Evolutionary conservation across 2,797 vertebrate species (phyloP), one percentile per base, ranked within the genome.

Genomic region (Peromyscus eremicus): DNA sequence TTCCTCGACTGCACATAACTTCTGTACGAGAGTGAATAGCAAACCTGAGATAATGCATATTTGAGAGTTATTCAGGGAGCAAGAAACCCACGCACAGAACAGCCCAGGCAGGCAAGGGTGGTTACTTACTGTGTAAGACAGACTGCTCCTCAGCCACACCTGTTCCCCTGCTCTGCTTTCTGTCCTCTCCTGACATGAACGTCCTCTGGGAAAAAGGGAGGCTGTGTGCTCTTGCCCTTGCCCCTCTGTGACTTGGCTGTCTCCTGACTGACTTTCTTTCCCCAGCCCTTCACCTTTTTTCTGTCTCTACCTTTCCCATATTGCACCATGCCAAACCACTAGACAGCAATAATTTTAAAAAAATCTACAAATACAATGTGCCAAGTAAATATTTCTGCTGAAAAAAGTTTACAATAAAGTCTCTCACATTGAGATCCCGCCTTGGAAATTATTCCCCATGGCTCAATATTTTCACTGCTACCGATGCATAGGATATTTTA

Each of bases 21-120:
- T 96, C 80, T 55, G 16, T 52, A 49, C 60, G 81, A 60, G 79
- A 32, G 19, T 21, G 91, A 94, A 93, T 12, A 81, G n/a, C 77
- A 95, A 96, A 70, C 25, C 86, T 71, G 81, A 97, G 37, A 89
- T 37, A 75, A 94, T 89, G 92, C 81, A 68, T 83, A 94, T 88
- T 85, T 94, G 92, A 95, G 77, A 76, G 77, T 88, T 92, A 94
- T 46, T 96, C 84, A 19, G 4, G 71, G 40, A 43, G 60, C 79
- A 90, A 81, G 55, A 73, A 64, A 7, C 40, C 8, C 16, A 16
- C 17, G 21, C 55, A 43, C 66, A 25, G 46, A 94, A 46, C 29
- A 49, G 86, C 73, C 64, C 9, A 66, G 66, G 43, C 70, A 80
- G 76, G 32, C 64, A 32, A 19, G 1, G 21, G 37, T 55, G 17